Evolutionary conservation across 1,140 invertebrate species (phyloP).

Genomic region (Mylabris phalerata): DNA sequence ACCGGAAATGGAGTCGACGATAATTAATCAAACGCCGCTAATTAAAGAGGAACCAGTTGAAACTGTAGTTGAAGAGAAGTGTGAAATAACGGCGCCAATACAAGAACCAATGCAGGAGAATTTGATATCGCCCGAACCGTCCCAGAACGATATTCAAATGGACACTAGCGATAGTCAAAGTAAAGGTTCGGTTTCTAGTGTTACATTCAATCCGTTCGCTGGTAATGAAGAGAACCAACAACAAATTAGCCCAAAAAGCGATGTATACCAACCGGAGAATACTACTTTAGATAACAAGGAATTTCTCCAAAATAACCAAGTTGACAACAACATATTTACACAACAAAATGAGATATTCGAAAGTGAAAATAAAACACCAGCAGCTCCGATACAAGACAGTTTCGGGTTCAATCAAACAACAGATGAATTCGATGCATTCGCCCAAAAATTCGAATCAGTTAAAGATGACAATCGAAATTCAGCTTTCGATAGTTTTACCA

Average conservation of each 20-base stretch:
- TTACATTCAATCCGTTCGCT: conserved; percentile 46
- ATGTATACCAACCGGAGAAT: neutral
- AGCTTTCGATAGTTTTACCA: conserved; percentile 44
- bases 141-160: conserved; percentile 37
- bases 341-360: neutral
- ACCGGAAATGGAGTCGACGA: conserved; percentile 17
- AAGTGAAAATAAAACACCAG: neutral
- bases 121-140: conserved; percentile 35
- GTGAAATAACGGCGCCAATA: neutral
- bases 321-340: neutral
- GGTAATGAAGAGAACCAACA: conserved; percentile 39
- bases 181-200: conserved; percentile 39
- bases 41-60: neutral
- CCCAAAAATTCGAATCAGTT: conserved; percentile 74
- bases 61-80: neutral
- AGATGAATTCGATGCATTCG: conserved; percentile 76
- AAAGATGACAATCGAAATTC: conserved; percentile 48
- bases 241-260: conserved; percentile 13
- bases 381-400: neutral
- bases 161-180: conserved; percentile 41
- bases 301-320: neutral
- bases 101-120: conserved; percentile 21
- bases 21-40: neutral
- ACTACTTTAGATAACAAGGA: conserved; percentile 2
- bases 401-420: conserved; percentile 26